Evolutionary conservation across 2,113 vertebrate species (phyloP), one percentile per base, ranked within the genome.

Genomic region (Pogonocichla stellata): DNA sequence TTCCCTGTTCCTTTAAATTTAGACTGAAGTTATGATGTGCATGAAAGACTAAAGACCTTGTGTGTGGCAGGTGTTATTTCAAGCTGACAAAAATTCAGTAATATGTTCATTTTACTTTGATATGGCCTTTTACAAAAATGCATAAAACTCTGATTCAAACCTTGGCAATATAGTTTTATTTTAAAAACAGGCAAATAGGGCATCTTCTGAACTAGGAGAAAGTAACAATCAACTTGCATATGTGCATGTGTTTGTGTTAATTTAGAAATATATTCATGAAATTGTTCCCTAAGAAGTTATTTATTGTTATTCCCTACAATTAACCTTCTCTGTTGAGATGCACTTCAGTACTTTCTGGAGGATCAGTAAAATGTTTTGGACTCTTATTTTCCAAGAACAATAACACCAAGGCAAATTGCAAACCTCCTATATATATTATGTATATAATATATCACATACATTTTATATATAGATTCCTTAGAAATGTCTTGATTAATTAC

Each of bases 1-100:
- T 98, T 97, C 97, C 97, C 98, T 98, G 98, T 98, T 99, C 98
- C 98, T 98, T 98, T 98, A 98, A 96, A 99, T 99, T 98, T 99
- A 98, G 97, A 83, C 91, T 94, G 93, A 96, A 98, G 97, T 98
- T 98, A 96, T 98, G 98, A 99, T 98, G 98, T 98, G 96, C 98
- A 98, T 97, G 97, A 99, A 98, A 98, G 95, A 97, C 97, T 96
- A 96, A 97, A 93, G 97, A 96, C 91, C 96, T 97, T 95, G 96
- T 97, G 96, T 96, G 95, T 97, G 96, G 97, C 97, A 98, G 97
- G 98, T 98, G 97, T 98, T 98, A 96, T 93, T 96, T 95, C 97
- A 98, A 96, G 94, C 97, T 97, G 98, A 98, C 92, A 96, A 96
- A 98, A 97, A 93, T 87, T 84, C 88, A 84, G 94, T 95, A 96